A percentile compares a stretch with the other conserved stretches of the same genome.
Evolutionary conservation across 2,113 vertebrate genomes (phyloP).

Genomic region (Micronisus gabar): DNA sequence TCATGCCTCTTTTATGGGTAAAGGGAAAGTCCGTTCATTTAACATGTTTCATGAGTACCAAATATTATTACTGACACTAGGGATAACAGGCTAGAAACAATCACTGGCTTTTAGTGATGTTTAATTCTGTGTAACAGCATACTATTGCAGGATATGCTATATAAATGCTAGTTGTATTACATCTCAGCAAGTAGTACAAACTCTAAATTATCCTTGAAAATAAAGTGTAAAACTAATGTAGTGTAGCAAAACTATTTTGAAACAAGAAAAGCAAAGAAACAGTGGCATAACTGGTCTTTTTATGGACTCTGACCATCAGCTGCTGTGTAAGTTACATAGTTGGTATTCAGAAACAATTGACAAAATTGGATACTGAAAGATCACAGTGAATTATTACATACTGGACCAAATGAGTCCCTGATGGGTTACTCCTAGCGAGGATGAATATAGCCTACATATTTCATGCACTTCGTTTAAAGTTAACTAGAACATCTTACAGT

Average conservation of each 20-base stretch:
- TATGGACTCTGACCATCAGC: neutral
- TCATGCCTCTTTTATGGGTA: neutral
- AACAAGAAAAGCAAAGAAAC: neutral
- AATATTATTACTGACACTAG: neutral
- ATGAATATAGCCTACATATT: neutral
- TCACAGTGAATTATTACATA: constrained; percentile 7
- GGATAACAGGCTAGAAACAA: neutral
- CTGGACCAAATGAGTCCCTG: neutral
- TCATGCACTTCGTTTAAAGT: neutral
- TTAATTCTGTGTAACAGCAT: neutral
- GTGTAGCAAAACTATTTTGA: neutral
- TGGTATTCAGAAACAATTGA: constrained; percentile 40
- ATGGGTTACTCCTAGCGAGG: neutral
- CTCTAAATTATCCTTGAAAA: neutral
- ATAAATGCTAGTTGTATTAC: neutral
- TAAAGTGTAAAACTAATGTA: neutral
- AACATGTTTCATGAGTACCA: neutral
- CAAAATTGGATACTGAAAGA: neutral
- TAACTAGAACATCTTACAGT: neutral
- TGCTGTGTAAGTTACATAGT: neutral
- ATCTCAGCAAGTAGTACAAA: neutral
- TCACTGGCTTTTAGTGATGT: neutral
- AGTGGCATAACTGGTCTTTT: neutral
- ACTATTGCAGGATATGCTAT: neutral
- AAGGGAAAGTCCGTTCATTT: neutral